phyloP scores from a whole-genome alignment of 2,888 invertebrate genomes.

The Heliconius aoede region DNA sequence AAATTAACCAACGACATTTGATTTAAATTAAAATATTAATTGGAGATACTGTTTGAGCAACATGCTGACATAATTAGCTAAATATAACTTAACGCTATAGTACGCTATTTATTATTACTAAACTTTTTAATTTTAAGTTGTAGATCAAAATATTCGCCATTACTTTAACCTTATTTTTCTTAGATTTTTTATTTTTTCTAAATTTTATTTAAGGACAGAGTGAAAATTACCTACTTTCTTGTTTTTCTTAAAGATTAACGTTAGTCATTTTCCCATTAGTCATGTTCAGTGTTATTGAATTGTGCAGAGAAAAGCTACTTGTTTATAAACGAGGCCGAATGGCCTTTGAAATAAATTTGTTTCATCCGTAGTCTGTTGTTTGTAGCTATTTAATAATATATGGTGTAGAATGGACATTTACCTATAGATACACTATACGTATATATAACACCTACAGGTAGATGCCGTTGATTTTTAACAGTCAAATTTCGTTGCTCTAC shows the following conservation, averaged over 20 bases:
- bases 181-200: background rate
- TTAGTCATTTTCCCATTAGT: background rate
- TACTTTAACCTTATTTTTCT: background rate
- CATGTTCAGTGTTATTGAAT: conserved; percentile 1
- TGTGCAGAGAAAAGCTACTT: background rate
- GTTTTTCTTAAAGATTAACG: background rate
- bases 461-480: background rate
- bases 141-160: background rate
- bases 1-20: background rate
- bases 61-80: no score
- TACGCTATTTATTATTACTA: no score
- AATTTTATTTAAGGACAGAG: background rate
- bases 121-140: background rate
- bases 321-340: conserved; percentile 13
- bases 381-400: conserved; percentile 8
- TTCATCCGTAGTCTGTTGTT: conserved; percentile 21
- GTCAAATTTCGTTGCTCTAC: background rate
- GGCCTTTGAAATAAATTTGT: conserved; percentile 19
- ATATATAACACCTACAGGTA: background rate
- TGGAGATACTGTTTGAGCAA: no score
- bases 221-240: background rate
- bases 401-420: background rate
- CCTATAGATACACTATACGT: background rate
- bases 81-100: no score
- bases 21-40: no score